Evolutionary conservation across 2,888 invertebrate species (phyloP).

Genomic region (Pollenia griseotomentosa): DNA sequence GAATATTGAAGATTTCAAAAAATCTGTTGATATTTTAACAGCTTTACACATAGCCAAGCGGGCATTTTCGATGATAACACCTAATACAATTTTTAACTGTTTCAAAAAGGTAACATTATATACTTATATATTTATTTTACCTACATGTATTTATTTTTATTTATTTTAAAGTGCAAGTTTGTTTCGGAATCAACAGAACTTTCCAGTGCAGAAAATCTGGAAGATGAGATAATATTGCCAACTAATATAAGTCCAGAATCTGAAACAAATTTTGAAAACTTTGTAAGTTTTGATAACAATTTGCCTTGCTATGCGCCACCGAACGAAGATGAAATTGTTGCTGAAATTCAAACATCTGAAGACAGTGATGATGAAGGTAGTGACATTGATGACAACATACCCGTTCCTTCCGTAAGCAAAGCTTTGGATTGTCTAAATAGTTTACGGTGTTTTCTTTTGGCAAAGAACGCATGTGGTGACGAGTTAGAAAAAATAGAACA

Average conservation of each 20-base stretch:
- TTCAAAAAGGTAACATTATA: constrained; percentile 12
- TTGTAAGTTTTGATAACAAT: constrained; percentile 23
- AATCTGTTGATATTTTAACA: constrained; percentile 21
- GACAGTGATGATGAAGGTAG: not conserved
- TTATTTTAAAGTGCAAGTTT: not conserved
- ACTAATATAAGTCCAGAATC: not conserved
- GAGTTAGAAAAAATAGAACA: constrained; percentile 32
- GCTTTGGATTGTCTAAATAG: not conserved
- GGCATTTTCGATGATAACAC: constrained; percentile 26
- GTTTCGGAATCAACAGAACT: not conserved
- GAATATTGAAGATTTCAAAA: constrained; percentile 47
- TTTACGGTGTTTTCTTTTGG: not conserved
- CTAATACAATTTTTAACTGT: constrained; percentile 17
- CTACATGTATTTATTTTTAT: too few species aligned
- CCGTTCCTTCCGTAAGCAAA: not conserved
- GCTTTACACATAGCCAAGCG: constrained; percentile 33
- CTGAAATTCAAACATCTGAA: not conserved
- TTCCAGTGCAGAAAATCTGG: not conserved
- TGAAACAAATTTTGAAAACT: constrained; percentile 6
- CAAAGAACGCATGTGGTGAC: not conserved
- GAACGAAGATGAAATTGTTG: too few species aligned
- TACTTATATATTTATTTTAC: too few species aligned
- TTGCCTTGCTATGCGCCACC: constrained; percentile 25
- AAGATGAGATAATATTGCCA: not conserved
- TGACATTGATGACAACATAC: not conserved